phyloP scores from a whole-genome alignment of 2,888 invertebrate species.

The Xylocampa areola region DNA sequence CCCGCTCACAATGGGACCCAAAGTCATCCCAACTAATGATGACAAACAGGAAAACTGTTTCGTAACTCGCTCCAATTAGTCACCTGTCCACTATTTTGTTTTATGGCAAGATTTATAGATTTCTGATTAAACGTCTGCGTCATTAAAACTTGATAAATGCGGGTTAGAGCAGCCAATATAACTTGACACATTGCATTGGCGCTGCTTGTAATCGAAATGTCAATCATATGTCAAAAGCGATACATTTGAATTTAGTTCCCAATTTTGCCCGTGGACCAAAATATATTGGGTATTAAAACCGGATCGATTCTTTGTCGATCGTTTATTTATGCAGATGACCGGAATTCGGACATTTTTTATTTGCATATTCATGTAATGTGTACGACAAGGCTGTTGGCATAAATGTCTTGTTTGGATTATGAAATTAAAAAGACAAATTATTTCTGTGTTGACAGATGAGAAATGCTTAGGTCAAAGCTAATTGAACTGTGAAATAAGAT shows the following conservation, averaged over 20 bases:
- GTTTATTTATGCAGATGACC: constrained; percentile 23
- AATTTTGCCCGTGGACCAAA: neutral
- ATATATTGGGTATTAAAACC: neutral
- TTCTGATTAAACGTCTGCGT: constrained; percentile 6
- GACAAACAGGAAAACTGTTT: constrained; percentile 45
- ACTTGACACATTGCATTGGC: neutral
- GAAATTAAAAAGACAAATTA: constrained; percentile 12
- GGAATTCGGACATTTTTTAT: constrained; percentile 27
- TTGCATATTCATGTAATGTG: constrained; percentile 26
- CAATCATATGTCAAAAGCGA: neutral
- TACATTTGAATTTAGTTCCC: neutral
- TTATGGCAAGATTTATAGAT: constrained; percentile 32
- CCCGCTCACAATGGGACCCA: constrained; percentile 33
- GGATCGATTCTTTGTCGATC: constrained; percentile 3
- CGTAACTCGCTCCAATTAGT: constrained; percentile 49
- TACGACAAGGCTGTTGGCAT: constrained; percentile 24
- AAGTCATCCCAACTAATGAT: constrained; percentile 17
- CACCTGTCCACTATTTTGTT: constrained; percentile 22
- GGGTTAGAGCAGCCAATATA: neutral
- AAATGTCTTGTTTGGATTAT: constrained; percentile 20
- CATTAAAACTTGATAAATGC: constrained; percentile 5
- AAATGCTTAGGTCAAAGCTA: constrained; percentile 12
- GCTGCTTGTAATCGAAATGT: neutral
- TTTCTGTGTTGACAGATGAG: constrained; percentile 5
- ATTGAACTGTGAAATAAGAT: neutral